A percentile compares a stretch with the other conserved stretches of the same genome.
Conservation (phyloP, 2,797 vertebrate species). For the Aulostomus chinensis region DNA sequence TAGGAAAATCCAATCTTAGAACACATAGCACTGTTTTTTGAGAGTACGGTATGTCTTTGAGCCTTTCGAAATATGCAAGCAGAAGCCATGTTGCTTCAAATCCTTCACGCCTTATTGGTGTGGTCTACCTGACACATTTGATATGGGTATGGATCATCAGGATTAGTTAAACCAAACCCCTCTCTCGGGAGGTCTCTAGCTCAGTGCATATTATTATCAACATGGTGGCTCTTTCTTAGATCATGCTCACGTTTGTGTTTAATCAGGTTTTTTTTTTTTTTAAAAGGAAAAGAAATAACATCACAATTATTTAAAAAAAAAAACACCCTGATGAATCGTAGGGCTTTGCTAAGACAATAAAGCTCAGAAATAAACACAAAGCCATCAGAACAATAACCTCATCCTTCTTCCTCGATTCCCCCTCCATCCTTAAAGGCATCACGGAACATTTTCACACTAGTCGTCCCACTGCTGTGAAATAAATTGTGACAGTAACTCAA, state of each 20-base stretch:
- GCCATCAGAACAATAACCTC: slow-evolving; percentile 71
- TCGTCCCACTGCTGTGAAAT: slow-evolving; percentile 76
- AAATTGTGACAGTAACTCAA: slow-evolving; percentile 87
- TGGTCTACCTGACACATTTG: slow-evolving; percentile 68
- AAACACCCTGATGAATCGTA: slow-evolving; percentile 41
- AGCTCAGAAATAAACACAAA: slow-evolving; percentile 65
- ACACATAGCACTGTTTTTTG: slow-evolving; percentile 18
- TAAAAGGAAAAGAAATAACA: slow-evolving; percentile 28
- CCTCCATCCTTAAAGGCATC: slow-evolving; percentile 78
- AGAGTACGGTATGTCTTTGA: slow-evolving; percentile 19
- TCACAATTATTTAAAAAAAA: slow-evolving; percentile 17
- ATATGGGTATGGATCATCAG: slow-evolving; percentile 65
- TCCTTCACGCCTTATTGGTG: slow-evolving; percentile 36
- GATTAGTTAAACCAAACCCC: slow-evolving; percentile 66
- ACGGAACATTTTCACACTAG: slow-evolving; percentile 76
- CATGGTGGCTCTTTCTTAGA: neutral
- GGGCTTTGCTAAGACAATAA: slow-evolving; percentile 66
- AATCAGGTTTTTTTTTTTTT: slow-evolving; percentile 17
- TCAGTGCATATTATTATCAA: slow-evolving; percentile 43
- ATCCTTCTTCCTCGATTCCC: slow-evolving; percentile 73
- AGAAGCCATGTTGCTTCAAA: slow-evolving; percentile 42
- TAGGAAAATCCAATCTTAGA: slow-evolving; percentile 37
- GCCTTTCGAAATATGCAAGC: slow-evolving; percentile 23
- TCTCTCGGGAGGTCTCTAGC: slow-evolving; percentile 49
- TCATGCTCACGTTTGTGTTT: slow-evolving; percentile 26